Evolutionary conservation across 2,888 invertebrate genomes (phyloP).

Genomic region (Corbicula japonica): DNA sequence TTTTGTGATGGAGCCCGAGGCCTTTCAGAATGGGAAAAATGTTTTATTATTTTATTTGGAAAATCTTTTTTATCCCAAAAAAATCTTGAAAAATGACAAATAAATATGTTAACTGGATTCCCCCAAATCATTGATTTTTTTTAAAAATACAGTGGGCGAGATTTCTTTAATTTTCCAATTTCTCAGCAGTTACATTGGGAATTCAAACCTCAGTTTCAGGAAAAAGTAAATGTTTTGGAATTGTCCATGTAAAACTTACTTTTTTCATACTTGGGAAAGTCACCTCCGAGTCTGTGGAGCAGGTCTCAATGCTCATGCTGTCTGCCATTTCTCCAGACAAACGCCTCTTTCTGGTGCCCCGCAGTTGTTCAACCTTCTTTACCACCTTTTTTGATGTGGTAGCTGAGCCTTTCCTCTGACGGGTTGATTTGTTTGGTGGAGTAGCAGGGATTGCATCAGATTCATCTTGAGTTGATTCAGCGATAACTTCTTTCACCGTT

Average conservation of each 20-base stretch:
- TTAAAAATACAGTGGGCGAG: too few species aligned
- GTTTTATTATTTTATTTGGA: too few species aligned
- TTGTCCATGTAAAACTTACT: constrained; percentile 5
- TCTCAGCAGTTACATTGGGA: constrained; percentile 3
- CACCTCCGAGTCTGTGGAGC: constrained; percentile 52
- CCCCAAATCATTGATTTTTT: too few species aligned
- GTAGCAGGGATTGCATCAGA: not conserved
- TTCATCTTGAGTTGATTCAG: constrained; percentile 8
- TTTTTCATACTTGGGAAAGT: constrained; percentile 50
- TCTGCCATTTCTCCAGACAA: constrained; percentile 41
- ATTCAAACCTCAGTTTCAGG: not conserved
- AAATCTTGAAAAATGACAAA: too few species aligned
- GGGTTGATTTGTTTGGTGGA: constrained; percentile 1
- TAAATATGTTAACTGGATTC: too few species aligned
- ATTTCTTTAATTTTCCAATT: too few species aligned
- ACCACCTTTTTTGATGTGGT: constrained; percentile 58
- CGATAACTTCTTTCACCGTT: constrained; percentile 23
- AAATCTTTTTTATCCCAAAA: too few species aligned
- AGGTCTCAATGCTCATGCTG: not conserved
- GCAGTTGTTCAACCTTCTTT: constrained; percentile 27
- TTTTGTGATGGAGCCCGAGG: too few species aligned
- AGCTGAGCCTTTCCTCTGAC: constrained; percentile 50
- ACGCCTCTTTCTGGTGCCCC: constrained; percentile 46
- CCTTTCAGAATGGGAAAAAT: too few species aligned
- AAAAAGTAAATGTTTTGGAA: not conserved